Evolutionary conservation across 2,888 invertebrate genomes (phyloP).

Genomic region (Crocallis elinguaria): DNA sequence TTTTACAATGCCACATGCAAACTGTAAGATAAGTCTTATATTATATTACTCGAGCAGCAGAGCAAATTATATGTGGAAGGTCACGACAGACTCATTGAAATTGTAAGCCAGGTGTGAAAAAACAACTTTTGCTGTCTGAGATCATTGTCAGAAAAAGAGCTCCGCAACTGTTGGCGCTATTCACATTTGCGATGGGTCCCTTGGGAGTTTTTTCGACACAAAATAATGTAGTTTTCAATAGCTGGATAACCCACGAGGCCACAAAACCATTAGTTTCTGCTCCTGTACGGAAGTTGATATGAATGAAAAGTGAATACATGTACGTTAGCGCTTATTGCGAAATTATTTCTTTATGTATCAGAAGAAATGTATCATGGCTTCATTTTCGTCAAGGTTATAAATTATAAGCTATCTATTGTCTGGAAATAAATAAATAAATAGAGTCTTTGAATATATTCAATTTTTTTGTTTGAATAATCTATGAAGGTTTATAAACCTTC

Average conservation of each 20-base stretch:
- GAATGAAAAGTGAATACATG: no score
- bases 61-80: slow-evolving; percentile 22
- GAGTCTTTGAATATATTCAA: no score
- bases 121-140: slow-evolving; percentile 18
- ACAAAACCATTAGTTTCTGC: no score
- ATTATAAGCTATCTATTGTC: no score
- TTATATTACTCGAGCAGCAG: slow-evolving; percentile 2
- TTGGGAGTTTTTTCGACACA: slow-evolving; percentile 1
- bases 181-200: neutral
- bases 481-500: no score
- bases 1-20: slow-evolving; percentile 12
- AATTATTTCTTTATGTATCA: no score
- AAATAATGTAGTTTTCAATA: neutral
- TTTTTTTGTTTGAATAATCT: no score
- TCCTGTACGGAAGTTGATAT: no score
- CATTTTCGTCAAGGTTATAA: no score
- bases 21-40: slow-evolving; percentile 16
- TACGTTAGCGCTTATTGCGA: no score
- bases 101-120: slow-evolving; percentile 14
- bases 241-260: neutral
- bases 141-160: slow-evolving; percentile 18
- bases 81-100: slow-evolving; percentile 6
- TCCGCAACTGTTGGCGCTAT: slow-evolving; percentile 5
- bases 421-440: no score
- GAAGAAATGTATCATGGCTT: no score